phyloP scores from a whole-genome alignment of 2,797 vertebrate genomes.

The Schizothorax lantsangensis region DNA sequence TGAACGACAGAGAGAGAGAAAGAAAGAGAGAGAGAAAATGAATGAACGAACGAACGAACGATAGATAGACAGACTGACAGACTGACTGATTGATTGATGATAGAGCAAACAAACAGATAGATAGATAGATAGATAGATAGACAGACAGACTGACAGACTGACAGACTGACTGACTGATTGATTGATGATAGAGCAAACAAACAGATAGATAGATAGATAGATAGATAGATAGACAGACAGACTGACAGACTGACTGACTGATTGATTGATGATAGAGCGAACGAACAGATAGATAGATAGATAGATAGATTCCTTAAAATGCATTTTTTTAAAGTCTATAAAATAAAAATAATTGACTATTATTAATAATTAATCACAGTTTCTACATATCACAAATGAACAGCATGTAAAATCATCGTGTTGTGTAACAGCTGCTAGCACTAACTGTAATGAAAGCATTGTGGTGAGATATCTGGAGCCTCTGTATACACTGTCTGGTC shows the following conservation, averaged over 20 bases:
- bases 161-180: rapidly evolving
- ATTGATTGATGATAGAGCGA: no score
- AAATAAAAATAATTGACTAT: no score
- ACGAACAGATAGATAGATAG: no score
- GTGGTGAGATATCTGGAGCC: background rate
- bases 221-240: rapidly evolving
- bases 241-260: no score
- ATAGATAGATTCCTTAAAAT: no score
- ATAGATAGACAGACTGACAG: rapidly evolving
- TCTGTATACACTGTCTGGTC: background rate
- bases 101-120: rapidly evolving
- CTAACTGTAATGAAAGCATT: constrained; percentile 6
- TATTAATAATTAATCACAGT: no score
- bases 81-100: background rate
- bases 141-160: rapidly evolving
- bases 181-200: rapidly evolving
- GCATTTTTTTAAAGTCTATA: no score
- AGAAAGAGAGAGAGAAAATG: no score
- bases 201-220: rapidly evolving
- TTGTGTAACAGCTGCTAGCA: background rate
- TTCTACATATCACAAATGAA: no score
- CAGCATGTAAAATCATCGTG: background rate
- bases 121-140: background rate
- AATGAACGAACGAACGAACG: no score
- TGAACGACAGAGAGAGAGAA: no score